Conservation (phyloP, 2,888 invertebrate genomes). For the Neoitamus cyanurus region DNA sequence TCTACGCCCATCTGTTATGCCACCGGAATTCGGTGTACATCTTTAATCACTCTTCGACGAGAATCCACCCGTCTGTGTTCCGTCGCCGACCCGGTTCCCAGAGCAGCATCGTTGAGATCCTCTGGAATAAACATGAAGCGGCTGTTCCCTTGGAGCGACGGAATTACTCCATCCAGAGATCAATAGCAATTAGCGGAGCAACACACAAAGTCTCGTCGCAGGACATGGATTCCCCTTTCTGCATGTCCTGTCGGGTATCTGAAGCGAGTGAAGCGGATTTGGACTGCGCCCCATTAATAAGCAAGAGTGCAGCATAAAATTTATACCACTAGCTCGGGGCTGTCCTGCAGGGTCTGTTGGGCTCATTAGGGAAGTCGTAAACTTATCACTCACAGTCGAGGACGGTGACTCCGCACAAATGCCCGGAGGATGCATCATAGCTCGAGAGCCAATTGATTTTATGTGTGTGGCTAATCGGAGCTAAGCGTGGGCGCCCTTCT, state of each 20-base stretch:
- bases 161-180: not conserved
- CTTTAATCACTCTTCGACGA: not conserved
- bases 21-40: not conserved
- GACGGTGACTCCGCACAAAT: not conserved
- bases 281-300: not conserved
- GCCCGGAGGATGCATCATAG: not conserved
- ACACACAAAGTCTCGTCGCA: not conserved
- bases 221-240: not conserved
- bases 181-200: not conserved
- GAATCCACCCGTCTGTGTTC: not conserved
- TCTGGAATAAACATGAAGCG: not conserved
- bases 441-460: not conserved
- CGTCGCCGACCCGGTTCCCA: not conserved
- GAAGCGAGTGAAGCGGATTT: not conserved
- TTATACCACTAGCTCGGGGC: not conserved
- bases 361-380: constrained; percentile 35
- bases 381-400: constrained; percentile 10
- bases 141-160: not conserved
- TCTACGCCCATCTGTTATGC: not conserved
- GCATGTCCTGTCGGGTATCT: not conserved
- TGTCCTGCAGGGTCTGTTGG: not conserved
- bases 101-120: not conserved
- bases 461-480: not conserved
- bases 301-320: not conserved
- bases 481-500: not conserved